Base-by-base conservation (phyloP, 1,140 invertebrate genomes). In the Glossosoma conforme region DNA sequence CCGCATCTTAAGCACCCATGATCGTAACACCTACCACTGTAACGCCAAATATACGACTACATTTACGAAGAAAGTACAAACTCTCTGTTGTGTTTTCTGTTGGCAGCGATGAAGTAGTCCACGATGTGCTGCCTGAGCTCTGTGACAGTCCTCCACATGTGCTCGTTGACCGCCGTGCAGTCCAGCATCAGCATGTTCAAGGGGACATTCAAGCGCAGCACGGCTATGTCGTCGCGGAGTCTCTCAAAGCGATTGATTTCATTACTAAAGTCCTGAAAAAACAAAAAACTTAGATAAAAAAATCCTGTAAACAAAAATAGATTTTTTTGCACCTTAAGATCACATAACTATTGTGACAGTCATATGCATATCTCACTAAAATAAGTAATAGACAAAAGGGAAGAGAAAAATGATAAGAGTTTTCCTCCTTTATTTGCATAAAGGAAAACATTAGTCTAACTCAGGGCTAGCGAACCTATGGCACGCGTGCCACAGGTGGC, bases 151-250 rank as follows among this genome's bases (percentile, higher is more conserved):
- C 80, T 74, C 54, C 82, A 77, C 57, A 93, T 72, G 35, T 77
- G 74, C 59, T 88, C 79, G 65, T 93, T 93, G 37, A 58, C 35
- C 40, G 69, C 66, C 2, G 74, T 71, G 66, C 89, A 85, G 75
- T 91, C 82, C 61, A 89, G 67, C 77, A 84, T 80, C 59, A 87
- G 69, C 70, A 90, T 75, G 75, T 93, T 89, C 10, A 90, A 65
- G 1, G 85, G 82, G 28, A 90, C 80, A 61, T 82, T 74, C 36
- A 80, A 76, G 33, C 82, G 74, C 52, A 89, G 75, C 58, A 80
- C 72, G 52, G 75, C 74, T 40, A 89, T 80, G 66, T 89, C 84
- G 60, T 83, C 74, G 57, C 82, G 83, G 11, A 90, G 62, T 11
- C 65, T 67, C 52, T 85, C 80, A 61, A 89, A 88, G 53, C 74